Evolutionary conservation across 2,888 invertebrate genomes (phyloP).

Genomic region (Vanessa cardui): DNA sequence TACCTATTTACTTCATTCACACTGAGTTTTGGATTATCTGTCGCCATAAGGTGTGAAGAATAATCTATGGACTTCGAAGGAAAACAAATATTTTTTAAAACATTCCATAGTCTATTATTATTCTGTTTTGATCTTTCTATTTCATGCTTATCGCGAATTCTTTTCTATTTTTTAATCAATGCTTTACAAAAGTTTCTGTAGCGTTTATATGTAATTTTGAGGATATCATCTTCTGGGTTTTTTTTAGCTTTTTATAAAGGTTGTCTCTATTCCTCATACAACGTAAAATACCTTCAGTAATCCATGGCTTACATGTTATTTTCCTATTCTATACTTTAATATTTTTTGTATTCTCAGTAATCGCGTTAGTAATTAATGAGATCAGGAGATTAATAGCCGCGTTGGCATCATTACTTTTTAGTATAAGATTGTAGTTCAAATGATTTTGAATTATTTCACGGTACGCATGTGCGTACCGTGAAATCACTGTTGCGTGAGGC

Average conservation of each 20-base stretch:
- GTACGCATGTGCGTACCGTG: no score
- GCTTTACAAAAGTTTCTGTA: neutral
- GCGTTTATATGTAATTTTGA: no score
- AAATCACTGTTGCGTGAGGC: no score
- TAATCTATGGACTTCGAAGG: no score
- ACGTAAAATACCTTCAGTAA: no score
- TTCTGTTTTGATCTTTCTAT: neutral
- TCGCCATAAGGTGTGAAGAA: neutral
- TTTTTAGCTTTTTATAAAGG: constrained; percentile 1
- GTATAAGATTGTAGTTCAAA: no score
- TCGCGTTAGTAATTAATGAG: no score
- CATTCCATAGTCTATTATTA: neutral
- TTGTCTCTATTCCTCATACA: neutral
- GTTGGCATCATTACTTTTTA: no score
- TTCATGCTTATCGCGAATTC: neutral
- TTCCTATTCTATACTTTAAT: no score
- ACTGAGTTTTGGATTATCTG: neutral
- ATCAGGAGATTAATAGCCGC: no score
- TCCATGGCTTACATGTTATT: neutral
- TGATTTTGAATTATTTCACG: no score
- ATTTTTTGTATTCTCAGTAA: no score
- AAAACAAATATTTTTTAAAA: neutral
- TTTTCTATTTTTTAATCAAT: neutral
- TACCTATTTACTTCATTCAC: neutral
- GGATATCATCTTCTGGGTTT: neutral